A percentile compares a stretch with the other conserved stretches of the same genome.
phyloP scores from a whole-genome alignment of 2,888 invertebrate genomes.

The Stenotaenia linearis region DNA sequence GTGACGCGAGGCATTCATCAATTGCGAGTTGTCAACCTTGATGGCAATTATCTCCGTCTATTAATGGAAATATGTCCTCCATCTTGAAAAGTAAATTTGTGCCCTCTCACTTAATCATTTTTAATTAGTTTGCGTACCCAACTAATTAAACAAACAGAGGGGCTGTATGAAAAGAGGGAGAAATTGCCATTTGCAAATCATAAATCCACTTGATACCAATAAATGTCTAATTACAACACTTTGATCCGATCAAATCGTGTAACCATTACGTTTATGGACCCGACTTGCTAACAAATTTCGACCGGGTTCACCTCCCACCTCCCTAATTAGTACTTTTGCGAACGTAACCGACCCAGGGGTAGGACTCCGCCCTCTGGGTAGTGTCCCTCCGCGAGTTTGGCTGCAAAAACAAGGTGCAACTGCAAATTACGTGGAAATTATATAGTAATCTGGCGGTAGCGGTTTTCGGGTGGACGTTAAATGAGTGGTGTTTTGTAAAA shows the following conservation, averaged over 20 bases:
- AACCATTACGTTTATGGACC: neutral
- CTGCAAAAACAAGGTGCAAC: neutral
- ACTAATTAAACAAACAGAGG: slow-evolving; percentile 12
- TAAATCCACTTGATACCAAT: slow-evolving; percentile 26
- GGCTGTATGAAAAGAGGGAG: neutral
- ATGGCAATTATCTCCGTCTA: neutral
- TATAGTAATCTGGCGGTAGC: neutral
- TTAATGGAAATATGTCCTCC: slow-evolving; percentile 26
- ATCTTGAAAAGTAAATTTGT: slow-evolving; percentile 21
- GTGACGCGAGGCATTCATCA: slow-evolving; percentile 7
- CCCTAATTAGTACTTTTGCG: neutral
- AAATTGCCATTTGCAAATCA: slow-evolving; percentile 24
- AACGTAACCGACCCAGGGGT: neutral
- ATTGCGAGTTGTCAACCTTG: slow-evolving; percentile 7
- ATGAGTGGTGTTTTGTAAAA: neutral
- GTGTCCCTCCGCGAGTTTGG: neutral
- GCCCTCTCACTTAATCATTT: slow-evolving; percentile 26
- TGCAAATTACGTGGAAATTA: slow-evolving; percentile 8
- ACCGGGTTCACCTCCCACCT: neutral
- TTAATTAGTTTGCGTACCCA: slow-evolving; percentile 4
- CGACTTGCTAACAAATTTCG: neutral
- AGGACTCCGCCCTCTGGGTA: neutral
- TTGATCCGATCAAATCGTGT: slow-evolving; percentile 15
- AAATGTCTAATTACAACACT: slow-evolving; percentile 13
- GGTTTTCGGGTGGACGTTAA: neutral